Percentiles rank a stretch among this genome's conserved stretches.
Conservation (phyloP, 2,113 vertebrate species). For the Galeopterus variegatus region DNA sequence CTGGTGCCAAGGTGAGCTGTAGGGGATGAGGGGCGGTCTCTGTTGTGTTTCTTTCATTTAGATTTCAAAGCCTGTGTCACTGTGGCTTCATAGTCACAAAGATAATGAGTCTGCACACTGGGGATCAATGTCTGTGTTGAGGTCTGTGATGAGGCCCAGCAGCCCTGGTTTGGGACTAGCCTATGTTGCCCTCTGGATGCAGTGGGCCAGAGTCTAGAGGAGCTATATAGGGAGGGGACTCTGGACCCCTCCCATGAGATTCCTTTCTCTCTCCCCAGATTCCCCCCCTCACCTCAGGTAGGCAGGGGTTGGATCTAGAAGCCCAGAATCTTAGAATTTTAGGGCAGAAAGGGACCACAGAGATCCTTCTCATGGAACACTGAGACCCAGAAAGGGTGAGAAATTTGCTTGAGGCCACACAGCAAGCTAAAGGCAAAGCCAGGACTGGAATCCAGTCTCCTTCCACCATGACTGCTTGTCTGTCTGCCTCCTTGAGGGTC, state of each 20-base stretch:
- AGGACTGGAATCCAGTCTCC: not conserved
- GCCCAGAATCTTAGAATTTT: not conserved
- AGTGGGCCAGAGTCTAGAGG: not conserved
- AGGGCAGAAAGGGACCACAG: not conserved
- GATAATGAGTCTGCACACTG: constrained; percentile 74
- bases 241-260: not conserved
- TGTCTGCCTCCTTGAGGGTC: not conserved
- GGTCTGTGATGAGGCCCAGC: constrained; percentile 62
- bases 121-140: constrained; percentile 65
- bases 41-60: constrained; percentile 80
- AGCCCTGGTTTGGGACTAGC: constrained; percentile 59
- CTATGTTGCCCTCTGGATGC: constrained; percentile 65
- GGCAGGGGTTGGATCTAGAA: not conserved
- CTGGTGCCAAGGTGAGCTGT: constrained; percentile 69
- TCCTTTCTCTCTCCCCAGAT: not conserved
- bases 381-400: constrained; percentile 31
- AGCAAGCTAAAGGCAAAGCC: not conserved
- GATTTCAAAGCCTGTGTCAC: constrained; percentile 84
- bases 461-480: not conserved
- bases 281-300: not conserved
- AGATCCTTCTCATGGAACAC: not conserved
- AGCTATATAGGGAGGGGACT: not conserved
- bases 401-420: not conserved
- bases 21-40: constrained; percentile 57
- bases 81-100: constrained; percentile 69